Evolutionary conservation across 1,140 invertebrate genomes (phyloP), one percentile per base, ranked within the genome.

Genomic region (Penaeus indicus): DNA sequence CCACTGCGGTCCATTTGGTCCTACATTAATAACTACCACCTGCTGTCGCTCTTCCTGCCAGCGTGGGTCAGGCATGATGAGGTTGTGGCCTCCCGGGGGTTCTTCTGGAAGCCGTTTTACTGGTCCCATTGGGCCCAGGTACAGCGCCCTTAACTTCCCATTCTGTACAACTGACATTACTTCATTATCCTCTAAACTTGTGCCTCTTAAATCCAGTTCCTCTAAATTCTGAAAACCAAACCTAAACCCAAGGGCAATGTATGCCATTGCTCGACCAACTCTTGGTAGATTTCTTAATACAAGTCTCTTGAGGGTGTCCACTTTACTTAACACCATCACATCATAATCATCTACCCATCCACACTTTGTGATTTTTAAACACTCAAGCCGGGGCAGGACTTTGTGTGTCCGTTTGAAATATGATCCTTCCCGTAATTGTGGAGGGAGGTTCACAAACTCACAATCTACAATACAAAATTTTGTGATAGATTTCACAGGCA

Each of bases 271-370:
- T 25, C 77, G 83, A 16, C 90, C 90, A 72, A 91, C 88, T 67
- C 84, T 90, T 7, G 83, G 80, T 27, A 86, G 78, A 79, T 88
- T 89, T 62, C 85, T 85, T 32, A 91, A 77, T n/a, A 89, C 83
- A 27, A 91, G 75, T 72, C 79, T 89, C 27, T 87, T 83, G 19
- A 91, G 64, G 22, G 84, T 75, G 21, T 89, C 89, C 38, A 84
- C 79, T 87, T 91, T 91, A 63, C 90, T 90, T 54, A 91, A 81
- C n/a, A 88, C 90, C 90, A 91, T 91, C 47, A 91, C 78, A 88
- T 91, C 90, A 83, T 90, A 91, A 83, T 91, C 90, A 69, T 89
- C 88, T 38, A 91, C 82, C 86, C 89, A 91, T 3, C 77, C 78
- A 69, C 88, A 90, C 62, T 85, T 85, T 60, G 61, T 90, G 22